Evolutionary conservation across 2,113 vertebrate genomes (phyloP).

Genomic region (Mus musculus): GRCm39 chr13:70297501-70298000

Average conservation of each 20-base stretch:
- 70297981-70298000: background rate
- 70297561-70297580: background rate
- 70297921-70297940: background rate
- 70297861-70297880: background rate
- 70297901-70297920: background rate
- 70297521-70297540: rapidly evolving
- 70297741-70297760: rapidly evolving
- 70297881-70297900: background rate
- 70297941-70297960: background rate
- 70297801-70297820: background rate
- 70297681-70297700: background rate
- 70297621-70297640: background rate
- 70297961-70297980: rapidly evolving
- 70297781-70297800: background rate
- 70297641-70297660: background rate
- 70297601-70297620: background rate
- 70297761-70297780: background rate
- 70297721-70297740: background rate
- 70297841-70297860: background rate
- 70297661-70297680: background rate
- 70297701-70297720: rapidly evolving
- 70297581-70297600: background rate
- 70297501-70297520: background rate
- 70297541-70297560: background rate
- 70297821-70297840: background rate